phyloP scores from a whole-genome alignment of 2,888 invertebrate species.

The Caenorhabditis doughertyi region DNA sequence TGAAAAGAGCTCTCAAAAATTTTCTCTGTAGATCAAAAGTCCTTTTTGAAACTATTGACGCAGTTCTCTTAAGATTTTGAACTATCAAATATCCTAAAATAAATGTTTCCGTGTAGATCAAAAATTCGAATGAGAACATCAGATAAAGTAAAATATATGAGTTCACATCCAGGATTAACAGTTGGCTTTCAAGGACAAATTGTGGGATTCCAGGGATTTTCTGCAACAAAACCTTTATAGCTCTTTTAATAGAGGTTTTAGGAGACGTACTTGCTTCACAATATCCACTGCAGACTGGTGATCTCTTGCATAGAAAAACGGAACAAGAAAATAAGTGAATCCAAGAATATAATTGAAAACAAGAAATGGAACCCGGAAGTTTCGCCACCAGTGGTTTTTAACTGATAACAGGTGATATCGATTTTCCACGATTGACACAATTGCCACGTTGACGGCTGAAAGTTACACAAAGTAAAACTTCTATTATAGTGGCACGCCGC shows the following conservation, averaged over 20 bases:
- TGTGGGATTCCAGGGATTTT: no score
- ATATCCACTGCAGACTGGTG: not conserved
- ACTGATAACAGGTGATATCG: constrained; percentile 8
- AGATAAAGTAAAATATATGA: no score
- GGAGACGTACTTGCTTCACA: not conserved
- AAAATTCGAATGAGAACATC: no score
- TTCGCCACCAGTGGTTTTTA: not conserved
- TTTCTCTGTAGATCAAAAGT: not conserved
- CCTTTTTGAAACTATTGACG: not conserved
- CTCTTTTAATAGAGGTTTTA: no score
- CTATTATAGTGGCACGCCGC: no score
- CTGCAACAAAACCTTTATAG: no score
- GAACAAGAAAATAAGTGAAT: not conserved
- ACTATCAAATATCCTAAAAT: not conserved
- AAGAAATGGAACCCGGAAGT: not conserved
- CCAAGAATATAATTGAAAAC: not conserved
- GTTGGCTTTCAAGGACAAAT: no score
- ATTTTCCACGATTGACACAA: constrained; percentile 11
- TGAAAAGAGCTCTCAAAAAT: not conserved
- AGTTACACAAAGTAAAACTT: no score
- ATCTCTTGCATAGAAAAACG: not conserved
- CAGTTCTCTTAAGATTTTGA: not conserved
- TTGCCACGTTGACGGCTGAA: not conserved
- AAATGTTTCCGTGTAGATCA: no score
- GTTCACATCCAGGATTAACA: no score